These are phyloP conservation scores for Parnassius apollo DNA, from an alignment of 2,888 invertebrate species.

Conservation along the genomic window DNA sequence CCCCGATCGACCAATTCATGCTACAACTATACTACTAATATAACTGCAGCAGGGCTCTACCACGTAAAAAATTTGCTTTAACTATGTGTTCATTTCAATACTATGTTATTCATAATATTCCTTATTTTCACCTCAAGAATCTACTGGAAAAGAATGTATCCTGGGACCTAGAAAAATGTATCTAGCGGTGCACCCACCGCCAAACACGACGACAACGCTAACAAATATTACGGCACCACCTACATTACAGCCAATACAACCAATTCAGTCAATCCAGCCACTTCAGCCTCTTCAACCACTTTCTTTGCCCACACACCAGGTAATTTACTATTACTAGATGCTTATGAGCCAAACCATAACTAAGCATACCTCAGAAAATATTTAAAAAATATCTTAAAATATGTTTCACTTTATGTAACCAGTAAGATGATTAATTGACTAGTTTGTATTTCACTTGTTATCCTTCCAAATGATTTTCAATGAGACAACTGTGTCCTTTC, in stretches of 20 bases:
- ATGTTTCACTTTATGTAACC: too few species aligned
- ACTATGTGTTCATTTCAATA: too few species aligned
- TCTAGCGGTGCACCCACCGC: constrained; percentile 90
- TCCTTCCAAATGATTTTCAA: too few species aligned
- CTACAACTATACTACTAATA: too few species aligned
- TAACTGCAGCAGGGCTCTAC: too few species aligned
- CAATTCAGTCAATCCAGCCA: constrained; percentile 42
- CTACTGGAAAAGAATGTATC: constrained; percentile 91
- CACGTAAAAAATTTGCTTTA: too few species aligned
- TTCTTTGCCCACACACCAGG: constrained; percentile 69
- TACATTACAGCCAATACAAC: constrained; percentile 31
- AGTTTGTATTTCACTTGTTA: too few species aligned
- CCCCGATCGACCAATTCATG: too few species aligned
- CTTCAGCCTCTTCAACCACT: constrained; percentile 61
- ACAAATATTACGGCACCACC: constrained; percentile 50
- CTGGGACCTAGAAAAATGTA: constrained; percentile 93
- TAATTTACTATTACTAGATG: constrained; percentile 73
- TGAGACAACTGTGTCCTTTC: too few species aligned
- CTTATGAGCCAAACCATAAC: constrained; percentile 2
- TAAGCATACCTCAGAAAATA: too few species aligned
- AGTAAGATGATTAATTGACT: too few species aligned
- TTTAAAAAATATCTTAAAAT: too few species aligned
- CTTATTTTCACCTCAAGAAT: constrained; percentile 86
- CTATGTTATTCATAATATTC: background rate
- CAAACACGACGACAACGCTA: constrained; percentile 59